Base-by-base conservation (phyloP, 2,888 invertebrate genomes). In the Oscheius sp. region DNA sequence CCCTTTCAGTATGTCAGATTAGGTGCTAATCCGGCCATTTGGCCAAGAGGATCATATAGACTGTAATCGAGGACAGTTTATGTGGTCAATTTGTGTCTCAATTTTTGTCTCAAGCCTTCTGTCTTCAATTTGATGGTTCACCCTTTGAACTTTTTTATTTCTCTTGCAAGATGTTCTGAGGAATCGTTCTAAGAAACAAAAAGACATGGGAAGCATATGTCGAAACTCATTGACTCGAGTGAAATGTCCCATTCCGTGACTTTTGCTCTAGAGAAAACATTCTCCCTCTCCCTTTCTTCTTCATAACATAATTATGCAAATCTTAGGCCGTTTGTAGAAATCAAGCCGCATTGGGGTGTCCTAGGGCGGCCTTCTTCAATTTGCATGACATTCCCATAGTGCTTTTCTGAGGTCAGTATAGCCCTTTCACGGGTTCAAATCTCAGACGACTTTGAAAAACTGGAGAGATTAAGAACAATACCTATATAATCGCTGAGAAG, bases 161-260 rank as follows among this genome's bases (percentile, higher is more conserved):
- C 42, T 45, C 29, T 42, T 42, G 61, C 61, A 61, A 61, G 42
- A 31, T 61, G 61, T 61, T 61, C 61, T 33, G 42, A 12, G 45
- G 31, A 29, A 27, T 61, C 61, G 61, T 42, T 61, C n/a, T 45
- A 23, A 1, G 15, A 15, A 27, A 20, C 17, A 61, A 61, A 61
- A 61, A 42, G 61, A 27, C 45, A 61, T 61, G 31, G 61, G 42
- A 61, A 61, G 61, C 61, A 61, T 45, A 61, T 61, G 61, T 45
- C 31, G 61, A 25, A 12, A 12, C 61, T 3, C 31, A 10, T 29
- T 42, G 61, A 45, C n/a, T 61, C 12, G 29, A 12, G 34, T 25
- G 34, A 39, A 61, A 55, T 12, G 34, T 33, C 37, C 27, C 23
- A 8, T 52, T 52, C 4, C n/a, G n/a, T 25, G 6, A 2, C 27